Evolutionary conservation across 2,113 vertebrate species (phyloP).

Genomic region (Hassar affinis): DNA sequence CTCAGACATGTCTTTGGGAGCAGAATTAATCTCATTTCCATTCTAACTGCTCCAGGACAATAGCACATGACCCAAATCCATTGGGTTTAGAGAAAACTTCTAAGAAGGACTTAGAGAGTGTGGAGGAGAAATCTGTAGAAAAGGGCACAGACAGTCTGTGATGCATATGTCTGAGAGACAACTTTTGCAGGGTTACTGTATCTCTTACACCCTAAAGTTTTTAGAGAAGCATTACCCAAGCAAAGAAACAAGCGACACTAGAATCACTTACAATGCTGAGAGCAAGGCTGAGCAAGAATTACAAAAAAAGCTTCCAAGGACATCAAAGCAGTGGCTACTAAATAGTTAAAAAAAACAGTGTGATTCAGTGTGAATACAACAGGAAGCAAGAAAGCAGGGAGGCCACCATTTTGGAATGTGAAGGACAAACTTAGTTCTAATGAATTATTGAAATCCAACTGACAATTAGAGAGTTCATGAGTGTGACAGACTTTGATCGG

Average conservation of each 20-base stretch:
- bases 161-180: neutral
- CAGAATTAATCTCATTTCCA: neutral
- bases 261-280: neutral
- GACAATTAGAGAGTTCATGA: too few relatives aligned
- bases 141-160: neutral
- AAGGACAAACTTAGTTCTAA: neutral
- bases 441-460: neutral
- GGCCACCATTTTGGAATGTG: neutral
- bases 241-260: neutral
- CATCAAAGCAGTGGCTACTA: too few relatives aligned
- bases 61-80: neutral
- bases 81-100: neutral
- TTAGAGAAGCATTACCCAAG: neutral
- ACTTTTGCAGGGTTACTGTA: neutral
- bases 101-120: neutral
- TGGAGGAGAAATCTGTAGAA: neutral
- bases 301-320: neutral
- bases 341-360: too few relatives aligned
- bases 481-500: too few relatives aligned
- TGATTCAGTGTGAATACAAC: too few relatives aligned
- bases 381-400: too few relatives aligned
- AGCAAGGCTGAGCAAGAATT: neutral
- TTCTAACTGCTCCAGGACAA: neutral
- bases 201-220: neutral
- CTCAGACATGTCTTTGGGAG: neutral